Base-by-base conservation (phyloP, 2,113 vertebrate genomes). In the Pithys albifrons region DNA sequence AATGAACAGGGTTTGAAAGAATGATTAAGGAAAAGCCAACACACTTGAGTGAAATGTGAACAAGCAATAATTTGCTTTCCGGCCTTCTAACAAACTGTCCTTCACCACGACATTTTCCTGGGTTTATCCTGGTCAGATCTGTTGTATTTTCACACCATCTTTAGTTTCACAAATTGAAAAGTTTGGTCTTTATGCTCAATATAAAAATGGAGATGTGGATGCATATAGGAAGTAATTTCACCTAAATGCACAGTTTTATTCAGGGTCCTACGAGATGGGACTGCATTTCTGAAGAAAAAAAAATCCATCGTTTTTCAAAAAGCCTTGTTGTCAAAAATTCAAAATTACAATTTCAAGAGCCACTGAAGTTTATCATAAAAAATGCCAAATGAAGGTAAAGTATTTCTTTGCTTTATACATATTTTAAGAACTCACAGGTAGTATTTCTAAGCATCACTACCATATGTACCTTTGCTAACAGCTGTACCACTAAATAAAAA, bases 401-500 rank as follows among this genome's bases (percentile, higher is more conserved):
- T 45, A 90, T 86, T 96, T 91, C 52, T 94, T 61, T 74, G 66
- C 83, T 97, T 97, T 96, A 97, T 89, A 91, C 85, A 95, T 93
- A 96, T 96, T 96, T 97, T 97, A 97, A 96, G 62, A 97, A 91
- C 65, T 96, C 75, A 7, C 31, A 82, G 67, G 83, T 93, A 94
- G 64, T 89, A 97, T 94, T 97, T 97, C 85, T 93, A 94, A 95
- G 91, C 61, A 93, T 49, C 3, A 1, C 78, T 82, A 82, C 84
- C 82, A 64, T 92, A 97, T 80, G 76, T 74, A 96, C 73, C 73
- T 80, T 88, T 62, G 46, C 93, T 91, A 96, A 92, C 75, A 94
- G 79, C 85, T 95, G 58, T 28, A 83, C 28, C 70, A 86, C 93
- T 85, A 89, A 96, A 97, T 94, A 93, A 94, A 97, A 95, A 95